phyloP scores from a whole-genome alignment of 2,797 vertebrate species.

The Myotis myotis region DNA sequence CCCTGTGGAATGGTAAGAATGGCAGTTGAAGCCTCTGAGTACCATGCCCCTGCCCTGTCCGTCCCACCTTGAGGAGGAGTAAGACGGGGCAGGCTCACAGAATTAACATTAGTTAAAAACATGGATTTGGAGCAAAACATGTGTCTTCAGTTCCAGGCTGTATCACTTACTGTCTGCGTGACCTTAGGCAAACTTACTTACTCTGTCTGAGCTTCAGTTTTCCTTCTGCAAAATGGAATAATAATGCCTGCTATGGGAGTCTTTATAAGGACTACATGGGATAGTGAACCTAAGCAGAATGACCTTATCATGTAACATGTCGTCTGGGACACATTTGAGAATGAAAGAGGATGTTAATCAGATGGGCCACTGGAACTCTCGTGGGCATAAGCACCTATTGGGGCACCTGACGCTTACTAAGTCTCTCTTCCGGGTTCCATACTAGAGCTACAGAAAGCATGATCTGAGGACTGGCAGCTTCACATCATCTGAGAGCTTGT shows the following conservation, averaged over 20 bases:
- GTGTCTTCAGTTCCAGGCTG: not conserved
- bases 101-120: not conserved
- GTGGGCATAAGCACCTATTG: not conserved
- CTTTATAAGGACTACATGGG: not conserved
- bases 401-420: not conserved
- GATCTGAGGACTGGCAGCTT: not conserved
- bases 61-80: not conserved
- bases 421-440: not conserved
- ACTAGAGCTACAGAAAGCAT: not conserved
- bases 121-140: not conserved
- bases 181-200: not conserved
- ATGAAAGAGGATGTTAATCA: not conserved
- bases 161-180: not conserved
- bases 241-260: not conserved
- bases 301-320: not conserved
- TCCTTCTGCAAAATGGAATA: not conserved
- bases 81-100: not conserved
- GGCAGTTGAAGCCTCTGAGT: not conserved
- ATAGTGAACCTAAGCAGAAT: not conserved
- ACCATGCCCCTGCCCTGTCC: not conserved
- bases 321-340: not conserved
- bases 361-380: not conserved
- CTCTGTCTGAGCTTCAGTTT: not conserved
- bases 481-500: not conserved
- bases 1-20: not conserved